Conservation (phyloP, 2,113 vertebrate genomes). For the Hipposideros armiger region DNA sequence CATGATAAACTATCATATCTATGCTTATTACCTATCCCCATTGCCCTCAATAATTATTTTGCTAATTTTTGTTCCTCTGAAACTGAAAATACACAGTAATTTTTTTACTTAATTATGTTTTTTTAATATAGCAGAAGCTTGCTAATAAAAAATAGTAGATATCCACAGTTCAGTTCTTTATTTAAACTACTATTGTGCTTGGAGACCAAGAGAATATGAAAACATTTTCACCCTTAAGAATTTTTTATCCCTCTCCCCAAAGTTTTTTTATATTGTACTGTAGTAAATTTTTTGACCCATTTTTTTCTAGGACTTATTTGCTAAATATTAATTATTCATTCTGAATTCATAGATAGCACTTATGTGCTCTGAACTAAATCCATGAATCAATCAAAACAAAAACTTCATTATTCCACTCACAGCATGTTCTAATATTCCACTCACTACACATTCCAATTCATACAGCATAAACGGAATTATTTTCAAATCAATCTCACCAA, state of each 20-base stretch:
- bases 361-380: neutral
- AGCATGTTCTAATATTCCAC: neutral
- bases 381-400: constrained; percentile 24
- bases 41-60: neutral
- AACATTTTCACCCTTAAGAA: neutral
- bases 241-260: neutral
- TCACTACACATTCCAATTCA: neutral
- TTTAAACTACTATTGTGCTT: neutral
- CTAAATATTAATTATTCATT: constrained; percentile 31
- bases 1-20: neutral
- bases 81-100: neutral
- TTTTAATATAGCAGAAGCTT: neutral
- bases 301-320: neutral
- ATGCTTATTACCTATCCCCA: neutral
- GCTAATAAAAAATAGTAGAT: neutral
- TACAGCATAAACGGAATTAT: neutral
- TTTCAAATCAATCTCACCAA: neutral
- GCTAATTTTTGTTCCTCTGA: neutral
- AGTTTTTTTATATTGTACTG: neutral
- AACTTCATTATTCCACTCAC: neutral
- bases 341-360: neutral
- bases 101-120: constrained; percentile 25
- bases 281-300: neutral
- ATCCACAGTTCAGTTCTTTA: neutral
- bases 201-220: neutral